Evolutionary conservation across 2,797 vertebrate species (phyloP), one percentile per base, ranked within the genome.

Genomic region (Gouania willdenowi): DNA sequence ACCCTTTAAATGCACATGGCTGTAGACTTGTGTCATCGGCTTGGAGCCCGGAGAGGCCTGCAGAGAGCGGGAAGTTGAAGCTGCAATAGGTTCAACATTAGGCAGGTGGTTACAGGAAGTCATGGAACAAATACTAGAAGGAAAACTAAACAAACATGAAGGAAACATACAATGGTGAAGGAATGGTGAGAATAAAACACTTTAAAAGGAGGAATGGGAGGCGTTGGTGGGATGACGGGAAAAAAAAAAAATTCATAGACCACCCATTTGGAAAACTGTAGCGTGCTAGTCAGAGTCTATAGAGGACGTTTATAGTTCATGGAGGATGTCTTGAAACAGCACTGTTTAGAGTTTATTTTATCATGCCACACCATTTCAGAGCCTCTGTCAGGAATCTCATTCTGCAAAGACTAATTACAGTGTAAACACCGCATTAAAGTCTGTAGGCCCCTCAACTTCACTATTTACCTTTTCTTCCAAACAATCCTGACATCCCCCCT

Each of bases 21-120:
- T 87, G 85, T 90, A 85, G 89, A 91, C 90, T n/a, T 90, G 89
- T 93, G 92, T 93, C 91, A 92, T 92, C 84, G 75, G 87, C 80
- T 86, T 57, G 51, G 87, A 80, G 81, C 90, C 88, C 82, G 79
- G 84, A 82, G 91, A 89, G 81, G 88, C 91, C 91, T 87, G 56
- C 42, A 71, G 91, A 91, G 91, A 90, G 88, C 88, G 84, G 88
- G 71, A 75, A 92, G 90, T 87, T 87, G 82, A 89, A 88, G 87
- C 51, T 83, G 84, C 76, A 87, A 45, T 50, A 12, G 81, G 83
- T 86, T 80, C 75, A 85, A 77, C 86, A 62, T 81, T 88, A 83
- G 88, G 84, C 87, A 86, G 89, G 87, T 86, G 85, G 64, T 48
- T 64, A 75, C 80, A 82, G 89, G 85, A 90, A 67, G 79, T 46